A percentile compares a stretch with the other conserved stretches of the same genome.
These are phyloP conservation scores for Minunthozetes semirufus DNA, from an alignment of 2,888 invertebrate genomes.

Conservation along the genomic window DNA sequence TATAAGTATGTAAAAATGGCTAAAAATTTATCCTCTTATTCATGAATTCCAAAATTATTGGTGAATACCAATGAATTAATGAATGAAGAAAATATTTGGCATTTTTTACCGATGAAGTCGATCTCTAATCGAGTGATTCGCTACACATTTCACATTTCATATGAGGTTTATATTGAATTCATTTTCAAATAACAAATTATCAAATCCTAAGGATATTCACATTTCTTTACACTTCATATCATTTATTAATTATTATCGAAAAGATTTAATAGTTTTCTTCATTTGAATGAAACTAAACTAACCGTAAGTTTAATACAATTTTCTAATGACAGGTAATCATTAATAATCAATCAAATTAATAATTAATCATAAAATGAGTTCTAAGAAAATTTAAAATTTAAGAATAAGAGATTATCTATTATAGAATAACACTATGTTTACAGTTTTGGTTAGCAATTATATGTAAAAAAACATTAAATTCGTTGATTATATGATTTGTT, in stretches of 20 bases:
- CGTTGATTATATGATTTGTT: no score
- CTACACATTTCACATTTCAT: neutral
- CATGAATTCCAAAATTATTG: neutral
- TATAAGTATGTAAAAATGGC: no score
- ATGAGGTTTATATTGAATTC: no score
- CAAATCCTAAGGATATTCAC: no score
- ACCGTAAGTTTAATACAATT: slow-evolving; percentile 7
- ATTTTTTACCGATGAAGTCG: neutral
- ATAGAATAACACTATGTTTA: neutral
- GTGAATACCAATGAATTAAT: no score
- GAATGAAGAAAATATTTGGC: neutral
- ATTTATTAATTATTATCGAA: neutral
- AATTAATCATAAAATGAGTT: neutral
- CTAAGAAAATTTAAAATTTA: neutral
- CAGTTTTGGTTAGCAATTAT: neutral
- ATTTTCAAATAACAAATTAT: no score
- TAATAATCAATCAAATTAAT: slow-evolving; percentile 13
- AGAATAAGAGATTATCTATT: no score
- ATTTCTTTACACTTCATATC: neutral
- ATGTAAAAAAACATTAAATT: no score
- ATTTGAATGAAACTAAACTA: neutral
- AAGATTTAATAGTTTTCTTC: neutral
- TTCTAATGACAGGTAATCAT: neutral
- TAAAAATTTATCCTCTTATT: neutral
- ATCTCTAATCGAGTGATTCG: neutral